These are phyloP conservation scores for Melanophora roralis DNA, from an alignment of 2,888 invertebrate genomes.

Conservation along the genomic window DNA sequence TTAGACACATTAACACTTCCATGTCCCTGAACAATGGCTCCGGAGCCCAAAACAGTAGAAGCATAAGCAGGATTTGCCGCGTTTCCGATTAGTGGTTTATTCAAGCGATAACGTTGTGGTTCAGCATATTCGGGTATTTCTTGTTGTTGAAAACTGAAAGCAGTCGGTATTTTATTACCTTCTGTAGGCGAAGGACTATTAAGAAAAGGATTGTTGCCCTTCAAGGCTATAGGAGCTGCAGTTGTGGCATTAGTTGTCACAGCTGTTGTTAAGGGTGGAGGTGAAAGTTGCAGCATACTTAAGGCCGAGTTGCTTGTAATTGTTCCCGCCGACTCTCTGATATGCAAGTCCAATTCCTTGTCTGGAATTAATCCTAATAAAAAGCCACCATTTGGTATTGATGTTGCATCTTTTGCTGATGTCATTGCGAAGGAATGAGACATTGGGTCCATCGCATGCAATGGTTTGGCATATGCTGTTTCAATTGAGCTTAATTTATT, in stretches of 20 bases:
- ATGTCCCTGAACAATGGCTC: background rate
- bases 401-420: slow-evolving; percentile 1
- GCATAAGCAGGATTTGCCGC: slow-evolving; percentile 62
- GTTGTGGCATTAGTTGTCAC: slow-evolving; percentile 65
- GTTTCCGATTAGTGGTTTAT: slow-evolving; percentile 78
- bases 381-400: slow-evolving; percentile 55
- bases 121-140: slow-evolving; percentile 75
- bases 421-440: background rate
- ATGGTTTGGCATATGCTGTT: slow-evolving; percentile 53
- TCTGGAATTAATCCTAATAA: slow-evolving; percentile 59
- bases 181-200: slow-evolving; percentile 74
- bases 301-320: slow-evolving; percentile 63
- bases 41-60: slow-evolving; percentile 11
- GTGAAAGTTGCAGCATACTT: slow-evolving; percentile 67
- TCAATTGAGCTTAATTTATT: slow-evolving; percentile 58
- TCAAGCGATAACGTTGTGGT: slow-evolving; percentile 72
- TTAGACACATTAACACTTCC: slow-evolving; percentile 44
- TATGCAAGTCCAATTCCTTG: slow-evolving; percentile 71
- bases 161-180: slow-evolving; percentile 23
- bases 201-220: slow-evolving; percentile 73
- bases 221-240: slow-evolving; percentile 74
- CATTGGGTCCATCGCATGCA: slow-evolving; percentile 40
- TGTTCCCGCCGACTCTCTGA: slow-evolving; percentile 68
- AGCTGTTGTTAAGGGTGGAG: slow-evolving; percentile 69
- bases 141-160: slow-evolving; percentile 62